A percentile compares a stretch with the other conserved stretches of the same genome.
These are phyloP conservation scores for Gadopsis bispinosus DNA, from an alignment of 2,797 vertebrate species.

Conservation along the genomic window DNA sequence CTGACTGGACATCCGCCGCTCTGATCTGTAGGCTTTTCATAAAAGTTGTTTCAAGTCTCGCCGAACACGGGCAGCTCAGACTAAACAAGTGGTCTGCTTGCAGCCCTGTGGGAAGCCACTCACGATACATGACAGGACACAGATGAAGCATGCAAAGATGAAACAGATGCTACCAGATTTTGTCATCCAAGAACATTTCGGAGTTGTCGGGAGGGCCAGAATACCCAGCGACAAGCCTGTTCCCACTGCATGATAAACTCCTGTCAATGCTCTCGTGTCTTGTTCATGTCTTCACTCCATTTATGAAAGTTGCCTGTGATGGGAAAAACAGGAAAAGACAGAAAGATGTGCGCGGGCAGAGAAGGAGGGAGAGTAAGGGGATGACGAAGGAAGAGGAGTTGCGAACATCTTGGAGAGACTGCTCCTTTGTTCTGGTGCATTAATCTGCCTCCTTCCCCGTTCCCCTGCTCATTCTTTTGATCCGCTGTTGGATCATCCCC, in stretches of 20 bases:
- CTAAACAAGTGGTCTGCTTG: conserved; percentile 74
- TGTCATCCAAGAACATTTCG: conserved; percentile 27
- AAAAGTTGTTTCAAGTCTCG: conserved; percentile 42
- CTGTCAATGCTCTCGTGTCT: conserved; percentile 8
- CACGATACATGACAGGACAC: conserved; percentile 35
- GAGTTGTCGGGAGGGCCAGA: conserved; percentile 24
- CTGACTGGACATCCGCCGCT: conserved; percentile 51
- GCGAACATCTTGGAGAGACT: conserved; percentile 73
- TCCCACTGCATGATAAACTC: not conserved
- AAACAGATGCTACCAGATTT: conserved; percentile 52
- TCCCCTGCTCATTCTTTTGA: conserved; percentile 81
- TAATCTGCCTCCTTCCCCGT: conserved; percentile 76
- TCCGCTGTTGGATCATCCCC: conserved; percentile 84
- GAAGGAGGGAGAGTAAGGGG: conserved; percentile 33
- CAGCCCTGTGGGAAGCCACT: conserved; percentile 43
- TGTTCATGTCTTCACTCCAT: conserved; percentile 22
- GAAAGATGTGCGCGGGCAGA: conserved; percentile 31
- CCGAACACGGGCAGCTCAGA: conserved; percentile 52
- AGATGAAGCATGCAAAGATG: conserved; percentile 44
- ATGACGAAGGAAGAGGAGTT: conserved; percentile 56
- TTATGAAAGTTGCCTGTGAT: conserved; percentile 44
- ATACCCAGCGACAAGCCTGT: not conserved
- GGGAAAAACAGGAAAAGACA: conserved; percentile 28
- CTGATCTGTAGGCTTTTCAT: conserved; percentile 58
- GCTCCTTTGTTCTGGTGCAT: conserved; percentile 79